Conservation (phyloP, 2,888 invertebrate genomes). For the Drosophila ustulata region DNA sequence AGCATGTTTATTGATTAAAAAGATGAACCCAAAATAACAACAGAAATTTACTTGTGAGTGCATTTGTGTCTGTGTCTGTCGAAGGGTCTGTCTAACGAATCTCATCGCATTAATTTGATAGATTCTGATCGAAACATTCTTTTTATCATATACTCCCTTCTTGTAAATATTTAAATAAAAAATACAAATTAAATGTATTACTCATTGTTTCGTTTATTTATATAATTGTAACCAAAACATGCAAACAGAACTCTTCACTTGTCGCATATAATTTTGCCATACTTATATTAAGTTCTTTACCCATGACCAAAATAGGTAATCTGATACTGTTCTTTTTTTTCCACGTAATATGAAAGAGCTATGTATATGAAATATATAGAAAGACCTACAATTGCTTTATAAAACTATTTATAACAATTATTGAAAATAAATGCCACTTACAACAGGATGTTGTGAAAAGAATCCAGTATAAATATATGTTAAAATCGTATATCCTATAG, state of each 20-base stretch:
- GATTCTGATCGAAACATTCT: no score
- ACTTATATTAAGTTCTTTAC: no score
- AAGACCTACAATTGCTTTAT: neutral
- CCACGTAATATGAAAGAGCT: neutral
- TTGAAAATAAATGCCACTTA: neutral
- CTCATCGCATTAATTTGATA: neutral
- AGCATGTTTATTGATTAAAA: constrained; percentile 23
- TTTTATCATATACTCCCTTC: no score
- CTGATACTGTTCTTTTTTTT: neutral
- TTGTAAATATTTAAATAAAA: no score
- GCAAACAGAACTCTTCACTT: no score
- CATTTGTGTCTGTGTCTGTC: neutral
- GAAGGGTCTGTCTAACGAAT: neutral
- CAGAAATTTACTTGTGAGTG: neutral
- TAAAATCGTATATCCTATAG: neutral
- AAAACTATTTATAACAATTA: neutral
- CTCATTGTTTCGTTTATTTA: no score
- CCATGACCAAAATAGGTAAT: no score
- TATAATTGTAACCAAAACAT: no score
- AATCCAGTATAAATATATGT: neutral
- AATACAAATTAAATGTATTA: no score
- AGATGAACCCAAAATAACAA: constrained; percentile 4
- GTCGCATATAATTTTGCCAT: no score
- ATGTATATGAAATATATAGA: constrained; percentile 1
- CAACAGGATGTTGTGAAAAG: neutral